phyloP scores from a whole-genome alignment of 2,113 vertebrate genomes.

The Corythoichthys intestinalis region DNA sequence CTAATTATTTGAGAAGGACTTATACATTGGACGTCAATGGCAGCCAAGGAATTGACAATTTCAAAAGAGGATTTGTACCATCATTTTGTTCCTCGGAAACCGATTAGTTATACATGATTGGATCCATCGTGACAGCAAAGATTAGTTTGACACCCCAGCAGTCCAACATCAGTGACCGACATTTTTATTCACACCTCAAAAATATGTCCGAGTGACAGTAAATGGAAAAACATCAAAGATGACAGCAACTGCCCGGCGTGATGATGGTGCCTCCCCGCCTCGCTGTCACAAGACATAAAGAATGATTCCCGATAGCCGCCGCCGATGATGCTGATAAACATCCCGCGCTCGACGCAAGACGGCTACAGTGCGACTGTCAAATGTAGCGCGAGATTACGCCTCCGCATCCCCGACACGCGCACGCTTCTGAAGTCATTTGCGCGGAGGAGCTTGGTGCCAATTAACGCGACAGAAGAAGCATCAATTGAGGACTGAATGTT shows the following conservation, averaged over 20 bases:
- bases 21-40: too few relatives aligned
- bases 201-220: slow-evolving; percentile 10
- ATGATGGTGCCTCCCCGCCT: not conserved
- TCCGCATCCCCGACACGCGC: slow-evolving; percentile 27
- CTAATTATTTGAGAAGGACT: too few relatives aligned
- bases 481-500: slow-evolving; percentile 42
- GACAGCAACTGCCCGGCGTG: slow-evolving; percentile 10
- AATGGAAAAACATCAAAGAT: slow-evolving; percentile 31
- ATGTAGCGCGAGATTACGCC: slow-evolving; percentile 25
- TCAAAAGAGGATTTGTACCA: too few relatives aligned
- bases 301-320: not conserved
- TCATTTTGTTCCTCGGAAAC: too few relatives aligned
- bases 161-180: too few relatives aligned
- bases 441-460: slow-evolving; percentile 13
- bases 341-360: slow-evolving; percentile 19
- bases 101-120: too few relatives aligned
- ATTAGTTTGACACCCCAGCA: too few relatives aligned
- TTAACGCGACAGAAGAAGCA: slow-evolving; percentile 45
- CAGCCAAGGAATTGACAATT: too few relatives aligned
- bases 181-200: slow-evolving; percentile 10
- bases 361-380: slow-evolving; percentile 17
- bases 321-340: slow-evolving; percentile 5
- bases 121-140: too few relatives aligned
- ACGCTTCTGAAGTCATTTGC: not conserved
- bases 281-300: slow-evolving; percentile 15